These are phyloP conservation scores for Platalea minor DNA, from an alignment of 2,797 vertebrate genomes.

Conservation along the genomic window DNA sequence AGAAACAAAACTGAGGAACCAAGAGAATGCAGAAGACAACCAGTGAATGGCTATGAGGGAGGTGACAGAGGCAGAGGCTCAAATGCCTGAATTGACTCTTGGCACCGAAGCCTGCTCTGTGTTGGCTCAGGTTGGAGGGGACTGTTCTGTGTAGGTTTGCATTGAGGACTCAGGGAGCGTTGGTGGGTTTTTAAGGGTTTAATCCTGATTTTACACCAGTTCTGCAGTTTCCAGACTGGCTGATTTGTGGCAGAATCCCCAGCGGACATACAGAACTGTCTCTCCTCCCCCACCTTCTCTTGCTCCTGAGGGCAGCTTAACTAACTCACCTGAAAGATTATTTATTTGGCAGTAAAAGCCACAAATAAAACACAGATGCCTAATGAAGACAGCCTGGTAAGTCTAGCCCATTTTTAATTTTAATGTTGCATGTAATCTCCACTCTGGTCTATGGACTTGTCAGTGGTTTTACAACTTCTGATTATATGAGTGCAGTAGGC, in stretches of 20 bases:
- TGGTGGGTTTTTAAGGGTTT: neutral
- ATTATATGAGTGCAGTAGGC: neutral
- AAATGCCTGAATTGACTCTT: neutral
- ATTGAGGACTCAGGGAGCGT: neutral
- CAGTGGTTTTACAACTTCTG: conserved; percentile 34
- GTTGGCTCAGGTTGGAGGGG: neutral
- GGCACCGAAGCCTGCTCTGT: rapidly evolving
- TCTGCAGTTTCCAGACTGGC: neutral
- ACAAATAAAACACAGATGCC: conserved; percentile 41
- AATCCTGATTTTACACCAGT: neutral
- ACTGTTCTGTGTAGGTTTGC: neutral
- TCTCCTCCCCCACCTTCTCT: neutral
- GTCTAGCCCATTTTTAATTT: conserved; percentile 59
- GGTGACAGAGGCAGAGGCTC: neutral
- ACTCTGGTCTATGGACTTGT: conserved; percentile 15
- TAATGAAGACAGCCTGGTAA: conserved; percentile 54
- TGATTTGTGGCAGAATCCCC: neutral
- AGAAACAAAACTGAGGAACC: neutral
- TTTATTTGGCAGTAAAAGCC: conserved; percentile 62
- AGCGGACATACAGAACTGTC: neutral
- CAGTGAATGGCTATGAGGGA: neutral
- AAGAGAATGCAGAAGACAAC: neutral
- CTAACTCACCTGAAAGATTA: conserved; percentile 50
- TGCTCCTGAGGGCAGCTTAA: conserved; percentile 39
- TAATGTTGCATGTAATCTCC: conserved; percentile 58